Base-by-base conservation (phyloP, 2,113 vertebrate genomes). In the Carassius auratus region DNA sequence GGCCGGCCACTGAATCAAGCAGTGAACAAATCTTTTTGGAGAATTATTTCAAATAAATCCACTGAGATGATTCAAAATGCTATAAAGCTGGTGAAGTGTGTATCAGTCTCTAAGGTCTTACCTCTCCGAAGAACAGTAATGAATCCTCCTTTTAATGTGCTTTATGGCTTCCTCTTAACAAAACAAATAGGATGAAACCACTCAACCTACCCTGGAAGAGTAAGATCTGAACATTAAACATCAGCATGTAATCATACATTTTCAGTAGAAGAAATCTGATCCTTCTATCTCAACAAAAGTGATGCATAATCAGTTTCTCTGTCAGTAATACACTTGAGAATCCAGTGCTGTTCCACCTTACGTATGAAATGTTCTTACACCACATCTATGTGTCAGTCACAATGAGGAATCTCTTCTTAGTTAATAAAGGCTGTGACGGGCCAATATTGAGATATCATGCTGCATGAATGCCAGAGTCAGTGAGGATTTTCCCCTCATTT, bases 401-500 rank as follows among this genome's bases (percentile, higher is more conserved):
- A 76, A 12, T 48, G 45, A 48, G 45, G 10, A 48, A 48, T 48
- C 45, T 48, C 45, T 48, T 48, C 21, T n/a, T 42, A 48, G 19
- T 87, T 85, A 87, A 59, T 33, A 86, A 86, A 79, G 88, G 76
- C 87, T 91, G 88, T 88, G 88, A 90, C 90, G 90, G 89, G 92
- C 88, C 17, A 89, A 92, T 89, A 88, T 91, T 89, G 91, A 45
- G 91, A 90, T 92, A 93, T 93, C 91, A 92, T 91, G 89, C 87
- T 90, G 85, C 92, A 92, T 92, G 91, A 92, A 91, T 87, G 90
- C 92, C 92, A 92, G 88, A 75, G 89, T 81, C 89, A 83, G 42
- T 10, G 26, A 64, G 83, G 91, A 87, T 91, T 93, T 92, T 90
- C 93, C 93, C 91, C 93, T 92, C 93, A 93, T 94, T 94, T 94